Conservation (phyloP, 2,888 invertebrate species). For the Lycophotia porphyrea region DNA sequence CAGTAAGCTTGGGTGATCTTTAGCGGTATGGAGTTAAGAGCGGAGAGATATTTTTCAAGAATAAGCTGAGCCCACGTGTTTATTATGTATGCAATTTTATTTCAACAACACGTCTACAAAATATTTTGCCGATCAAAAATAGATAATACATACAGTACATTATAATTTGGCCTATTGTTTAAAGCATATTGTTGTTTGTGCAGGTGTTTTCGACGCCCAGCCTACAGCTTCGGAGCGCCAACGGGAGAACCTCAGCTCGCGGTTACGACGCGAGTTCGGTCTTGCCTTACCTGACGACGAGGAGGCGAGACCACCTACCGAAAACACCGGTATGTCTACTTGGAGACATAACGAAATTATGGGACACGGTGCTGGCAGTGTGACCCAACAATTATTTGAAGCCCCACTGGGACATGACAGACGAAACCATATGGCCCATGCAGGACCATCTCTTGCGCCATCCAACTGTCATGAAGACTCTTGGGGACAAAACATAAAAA, state of each 20-base stretch:
- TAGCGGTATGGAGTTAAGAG: not conserved
- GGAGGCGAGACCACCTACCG: constrained; percentile 90
- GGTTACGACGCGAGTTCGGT: constrained; percentile 95
- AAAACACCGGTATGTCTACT: constrained; percentile 69
- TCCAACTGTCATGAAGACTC: constrained; percentile 42
- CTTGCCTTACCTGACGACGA: constrained; percentile 93
- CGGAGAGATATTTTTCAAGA: not conserved
- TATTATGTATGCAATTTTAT: constrained; percentile 8
- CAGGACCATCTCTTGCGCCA: constrained; percentile 10
- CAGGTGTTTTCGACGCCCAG: constrained; percentile 95
- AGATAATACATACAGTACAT: not conserved
- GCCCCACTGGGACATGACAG: constrained; percentile 21
- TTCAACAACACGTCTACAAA: constrained; percentile 1
- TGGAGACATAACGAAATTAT: constrained; percentile 54
- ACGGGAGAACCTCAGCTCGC: constrained; percentile 96
- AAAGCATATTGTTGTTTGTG: constrained; percentile 59
- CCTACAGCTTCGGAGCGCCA: constrained; percentile 96
- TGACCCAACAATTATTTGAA: constrained; percentile 18
- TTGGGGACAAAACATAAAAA: constrained; percentile 49
- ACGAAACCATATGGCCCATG: not conserved
- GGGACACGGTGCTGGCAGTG: constrained; percentile 26
- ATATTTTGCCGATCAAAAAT: not conserved
- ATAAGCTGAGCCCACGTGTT: not conserved
- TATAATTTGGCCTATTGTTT: constrained; percentile 38
- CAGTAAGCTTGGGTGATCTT: constrained; percentile 8